A percentile compares a stretch with the other conserved stretches of the same genome.
Conservation (phyloP, 2,888 invertebrate genomes). For the Leistus spinibarbis region DNA sequence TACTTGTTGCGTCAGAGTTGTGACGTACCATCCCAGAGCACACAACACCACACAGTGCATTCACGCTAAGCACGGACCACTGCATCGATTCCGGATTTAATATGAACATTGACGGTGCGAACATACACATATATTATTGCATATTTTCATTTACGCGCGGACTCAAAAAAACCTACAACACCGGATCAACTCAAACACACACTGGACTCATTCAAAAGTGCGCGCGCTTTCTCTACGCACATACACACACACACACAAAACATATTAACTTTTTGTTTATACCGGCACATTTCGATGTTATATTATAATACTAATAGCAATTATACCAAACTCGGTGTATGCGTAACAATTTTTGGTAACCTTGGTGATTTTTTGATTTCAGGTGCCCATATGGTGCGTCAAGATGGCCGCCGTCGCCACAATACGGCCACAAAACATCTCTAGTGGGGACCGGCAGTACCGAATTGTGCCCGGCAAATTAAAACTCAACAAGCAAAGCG, state of each 20-base stretch:
- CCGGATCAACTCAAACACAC: not conserved
- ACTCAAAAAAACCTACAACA: not conserved
- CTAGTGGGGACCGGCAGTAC: slow-evolving; percentile 18
- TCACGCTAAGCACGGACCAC: slow-evolving; percentile 35
- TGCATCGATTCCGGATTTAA: slow-evolving; percentile 35
- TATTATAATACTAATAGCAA: not conserved
- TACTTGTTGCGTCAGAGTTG: slow-evolving; percentile 60
- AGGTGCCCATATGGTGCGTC: slow-evolving; percentile 38
- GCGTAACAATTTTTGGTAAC: slow-evolving; percentile 3
- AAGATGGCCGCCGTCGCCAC: slow-evolving; percentile 38
- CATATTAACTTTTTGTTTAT: too few species aligned
- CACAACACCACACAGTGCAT: slow-evolving; percentile 20
- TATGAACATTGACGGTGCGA: slow-evolving; percentile 31
- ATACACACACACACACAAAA: not conserved
- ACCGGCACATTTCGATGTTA: not conserved
- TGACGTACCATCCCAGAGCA: slow-evolving; percentile 48
- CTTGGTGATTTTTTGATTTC: slow-evolving; percentile 24
- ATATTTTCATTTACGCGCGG: not conserved
- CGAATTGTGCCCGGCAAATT: slow-evolving; percentile 15
- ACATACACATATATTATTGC: not conserved
- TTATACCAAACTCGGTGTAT: not conserved
- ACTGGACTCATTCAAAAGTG: not conserved
- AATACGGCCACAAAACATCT: slow-evolving; percentile 29
- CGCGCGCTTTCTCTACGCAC: not conserved
- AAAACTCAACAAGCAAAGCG: slow-evolving; percentile 4